Evolutionary conservation across 1,140 invertebrate species (phyloP), one percentile per base, ranked within the genome.

Genomic region (Drosophila lowei): DNA sequence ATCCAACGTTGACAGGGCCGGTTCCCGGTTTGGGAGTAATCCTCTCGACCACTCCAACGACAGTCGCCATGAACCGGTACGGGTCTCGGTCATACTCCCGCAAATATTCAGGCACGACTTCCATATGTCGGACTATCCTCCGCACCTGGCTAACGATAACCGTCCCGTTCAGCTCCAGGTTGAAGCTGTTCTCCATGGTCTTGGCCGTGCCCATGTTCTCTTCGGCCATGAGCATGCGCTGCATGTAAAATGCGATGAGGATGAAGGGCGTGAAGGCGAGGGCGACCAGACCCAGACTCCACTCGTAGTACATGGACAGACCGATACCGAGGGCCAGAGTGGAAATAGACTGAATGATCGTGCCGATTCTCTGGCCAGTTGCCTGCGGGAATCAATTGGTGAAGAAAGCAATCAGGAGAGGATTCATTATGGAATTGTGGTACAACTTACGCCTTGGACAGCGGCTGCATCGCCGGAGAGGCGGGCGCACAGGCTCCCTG

Each of bases 381-480:
- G 95, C 95, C 94, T 96, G 53, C 16, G 28, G 13, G 1, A 4
- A 55, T n/a, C 30, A 11, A 11, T 34, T 34, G 30, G 9, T 18
- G 7, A 3, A 25, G 2, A 16, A 13, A n/a, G 16, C 25, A 34
- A 25, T 25, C 6, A 59, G 6, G 0, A 1, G 2, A 8, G 8
- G 2, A 8, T 1, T 7, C 8, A 15, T 6, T 0, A 1, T 4
- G 43, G 2, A 7, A 21, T 1, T 11, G 0, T 0, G 2, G 8
- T 11, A 0, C 16, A n/a, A 89, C 92, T 93, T 92, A 96, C 95
- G 57, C 95, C 95, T 93, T 96, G 95, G 0, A 97, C 94, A 11
- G 94, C 92, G 16, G 95, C 93, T 0, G 95, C 95, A 92, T 97
- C 96, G 43, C 94, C 93, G 3, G 95, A 95, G 2, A 97, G 91